Base-by-base conservation (phyloP, 2,888 invertebrate species). In the Ptychoptera albimana region DNA sequence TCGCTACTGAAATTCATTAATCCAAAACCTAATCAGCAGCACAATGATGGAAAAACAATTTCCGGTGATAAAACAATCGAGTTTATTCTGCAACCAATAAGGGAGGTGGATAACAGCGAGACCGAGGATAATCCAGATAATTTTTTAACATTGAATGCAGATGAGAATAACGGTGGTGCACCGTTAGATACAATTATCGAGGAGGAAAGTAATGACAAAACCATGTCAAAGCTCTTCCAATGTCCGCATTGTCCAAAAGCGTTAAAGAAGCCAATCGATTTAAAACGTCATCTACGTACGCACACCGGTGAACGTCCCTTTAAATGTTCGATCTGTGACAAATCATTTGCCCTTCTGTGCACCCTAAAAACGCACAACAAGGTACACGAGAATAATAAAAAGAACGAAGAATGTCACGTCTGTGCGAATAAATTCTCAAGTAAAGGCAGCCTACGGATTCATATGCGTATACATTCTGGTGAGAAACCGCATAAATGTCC, bases 381-480 rank as follows among this genome's bases (percentile, higher is more conserved):
- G 8, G 52, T 49, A 0, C 57, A 58, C 46, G 40, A 50, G 1
- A 23, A 47, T 1, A 46, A 47, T 15, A 44, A 54, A 9, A 39
- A 40, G 1, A 53, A 50, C 23, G 46, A 49, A 35, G 40, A 45
- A 29, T 56, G 55, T 46, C 50, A 57, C 45, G 57, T 53, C 7
- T 50, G 59, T 46, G 57, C 54, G 2, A 59, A 54, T 45, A 44
- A 48, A 11, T 61, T 55, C 48, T 45, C 54, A 1, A 52, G 55
- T 0, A 51, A 48, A 14, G 53, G 57, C n/a, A 55, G 56, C 2
- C 47, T 61, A 2, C 51, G 51, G 11, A 36, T 59, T 8, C 60
- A 60, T 43, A 39, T 60, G 30, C 52, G 61, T 5, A 46, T 61
- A 35, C 61, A 61, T 43, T 60, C 60, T 0, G 57, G 58, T 1